These are phyloP conservation scores for Willowsia nigromaculata DNA, from an alignment of 2,888 invertebrate species.

Conservation along the genomic window DNA sequence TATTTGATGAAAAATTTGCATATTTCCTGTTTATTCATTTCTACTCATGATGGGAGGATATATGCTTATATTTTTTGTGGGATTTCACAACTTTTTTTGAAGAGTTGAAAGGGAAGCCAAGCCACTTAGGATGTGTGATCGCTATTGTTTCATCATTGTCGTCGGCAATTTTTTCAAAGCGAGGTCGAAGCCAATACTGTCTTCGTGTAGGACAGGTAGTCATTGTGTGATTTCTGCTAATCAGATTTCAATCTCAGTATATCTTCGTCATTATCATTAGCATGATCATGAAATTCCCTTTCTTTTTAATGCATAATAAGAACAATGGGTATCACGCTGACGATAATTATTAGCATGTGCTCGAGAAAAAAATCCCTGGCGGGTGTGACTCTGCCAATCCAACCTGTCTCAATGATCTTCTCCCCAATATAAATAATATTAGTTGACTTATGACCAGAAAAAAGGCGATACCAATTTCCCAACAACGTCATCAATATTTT, in stretches of 20 bases:
- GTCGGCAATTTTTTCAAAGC: too few species aligned
- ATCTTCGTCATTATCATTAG: background rate
- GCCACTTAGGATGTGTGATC: background rate
- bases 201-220: background rate
- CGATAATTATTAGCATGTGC: constrained; percentile 50
- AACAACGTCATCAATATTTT: background rate
- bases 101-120: constrained; percentile 4
- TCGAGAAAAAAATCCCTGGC: background rate
- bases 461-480: background rate
- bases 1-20: constrained; percentile 58
- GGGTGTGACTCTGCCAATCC: constrained; percentile 44
- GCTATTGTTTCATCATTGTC: background rate
- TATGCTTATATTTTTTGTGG: background rate
- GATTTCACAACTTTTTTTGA: background rate
- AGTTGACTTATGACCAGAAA: constrained; percentile 43
- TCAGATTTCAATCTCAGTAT: too few species aligned
- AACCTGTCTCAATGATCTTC: constrained; percentile 9
- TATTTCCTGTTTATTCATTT: constrained; percentile 38
- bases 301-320: background rate
- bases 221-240: too few species aligned
- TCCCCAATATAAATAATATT: background rate
- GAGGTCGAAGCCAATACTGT: background rate
- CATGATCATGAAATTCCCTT: background rate
- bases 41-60: too few species aligned
- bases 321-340: constrained; percentile 28